Conservation (phyloP, 1,140 invertebrate species). For the Atta texana region DNA sequence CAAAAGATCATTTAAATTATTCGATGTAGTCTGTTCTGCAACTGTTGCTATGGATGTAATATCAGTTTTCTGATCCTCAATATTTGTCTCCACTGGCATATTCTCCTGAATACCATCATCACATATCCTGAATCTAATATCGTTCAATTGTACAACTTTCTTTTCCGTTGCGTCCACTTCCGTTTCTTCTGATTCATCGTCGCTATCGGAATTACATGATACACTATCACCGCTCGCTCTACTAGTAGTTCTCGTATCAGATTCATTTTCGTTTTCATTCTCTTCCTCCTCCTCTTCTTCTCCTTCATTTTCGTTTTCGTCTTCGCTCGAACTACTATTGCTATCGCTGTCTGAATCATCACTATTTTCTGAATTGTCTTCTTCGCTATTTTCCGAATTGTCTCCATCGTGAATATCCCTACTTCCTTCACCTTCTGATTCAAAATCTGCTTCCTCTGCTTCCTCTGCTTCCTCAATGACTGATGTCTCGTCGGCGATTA, state of each 20-base stretch:
- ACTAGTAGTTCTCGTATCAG: constrained; percentile 65
- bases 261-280: constrained; percentile 65
- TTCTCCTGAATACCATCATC: constrained; percentile 62
- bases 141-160: constrained; percentile 42
- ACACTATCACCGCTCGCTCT: constrained; percentile 55
- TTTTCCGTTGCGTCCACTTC: constrained; percentile 71
- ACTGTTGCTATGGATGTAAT: background rate
- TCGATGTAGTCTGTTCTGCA: background rate
- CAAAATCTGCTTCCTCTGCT: constrained; percentile 76
- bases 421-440: constrained; percentile 76
- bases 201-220: constrained; percentile 73
- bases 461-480: constrained; percentile 73
- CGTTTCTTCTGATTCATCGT: constrained; percentile 78
- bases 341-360: constrained; percentile 64
- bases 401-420: constrained; percentile 26
- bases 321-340: constrained; percentile 62
- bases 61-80: background rate
- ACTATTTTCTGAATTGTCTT: constrained; percentile 52
- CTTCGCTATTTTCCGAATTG: constrained; percentile 62
- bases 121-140: constrained; percentile 21
- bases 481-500: constrained; percentile 78
- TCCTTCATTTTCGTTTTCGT: constrained; percentile 57
- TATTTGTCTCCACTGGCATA: background rate
- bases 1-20: constrained; percentile 32
- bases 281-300: constrained; percentile 47